A percentile compares a stretch with the other conserved stretches of the same genome.
These are phyloP conservation scores for Hermodice carunculata DNA, from an alignment of 2,888 invertebrate species.

Conservation along the genomic window DNA sequence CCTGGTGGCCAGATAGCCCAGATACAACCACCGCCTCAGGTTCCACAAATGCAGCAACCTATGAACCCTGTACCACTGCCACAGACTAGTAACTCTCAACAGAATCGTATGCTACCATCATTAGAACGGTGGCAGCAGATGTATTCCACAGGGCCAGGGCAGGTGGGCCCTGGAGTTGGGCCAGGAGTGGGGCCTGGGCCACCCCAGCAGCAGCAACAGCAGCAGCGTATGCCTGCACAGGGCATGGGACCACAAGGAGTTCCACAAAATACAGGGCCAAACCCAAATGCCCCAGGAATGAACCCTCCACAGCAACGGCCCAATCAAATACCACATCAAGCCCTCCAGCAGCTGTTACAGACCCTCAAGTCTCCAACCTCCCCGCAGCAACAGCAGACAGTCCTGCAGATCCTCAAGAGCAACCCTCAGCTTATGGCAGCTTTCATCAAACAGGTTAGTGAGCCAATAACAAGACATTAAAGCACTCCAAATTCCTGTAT, in stretches of 20 bases:
- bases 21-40: background rate
- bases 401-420: constrained; percentile 89
- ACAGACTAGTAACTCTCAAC: background rate
- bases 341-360: constrained; percentile 80
- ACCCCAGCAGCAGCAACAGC: constrained; percentile 51
- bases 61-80: background rate
- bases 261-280: background rate
- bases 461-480: constrained; percentile 74
- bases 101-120: background rate
- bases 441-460: constrained; percentile 89
- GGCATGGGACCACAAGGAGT: constrained; percentile 20
- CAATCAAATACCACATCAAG: constrained; percentile 70
- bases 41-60: background rate
- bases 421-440: constrained; percentile 97
- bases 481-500: constrained; percentile 77
- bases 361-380: constrained; percentile 91
- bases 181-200: constrained; percentile 45
- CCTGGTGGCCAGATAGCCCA: background rate
- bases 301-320: constrained; percentile 10
- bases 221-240: constrained; percentile 43
- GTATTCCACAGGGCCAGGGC: constrained; percentile 18
- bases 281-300: constrained; percentile 3
- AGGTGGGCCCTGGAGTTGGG: no score
- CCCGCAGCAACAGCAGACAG: constrained; percentile 90
- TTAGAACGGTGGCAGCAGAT: constrained; percentile 2